A percentile compares a stretch with the other conserved stretches of the same genome.
phyloP scores from a whole-genome alignment of 2,113 vertebrate species.

The Ictalurus punctatus region DNA sequence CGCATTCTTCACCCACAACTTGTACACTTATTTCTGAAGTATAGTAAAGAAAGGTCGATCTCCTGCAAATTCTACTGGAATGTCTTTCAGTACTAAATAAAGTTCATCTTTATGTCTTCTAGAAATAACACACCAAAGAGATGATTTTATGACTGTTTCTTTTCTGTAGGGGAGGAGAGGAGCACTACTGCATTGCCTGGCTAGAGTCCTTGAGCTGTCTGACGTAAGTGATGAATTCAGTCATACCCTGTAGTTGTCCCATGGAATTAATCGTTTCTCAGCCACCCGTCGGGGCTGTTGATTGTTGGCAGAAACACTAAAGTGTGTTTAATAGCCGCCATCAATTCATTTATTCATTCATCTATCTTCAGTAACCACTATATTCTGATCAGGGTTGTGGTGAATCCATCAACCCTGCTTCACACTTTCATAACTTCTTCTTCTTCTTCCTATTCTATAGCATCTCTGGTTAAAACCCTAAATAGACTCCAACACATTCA shows the following conservation, averaged over 20 bases:
- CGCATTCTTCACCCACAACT: neutral
- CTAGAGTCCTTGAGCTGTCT: slow-evolving; percentile 88
- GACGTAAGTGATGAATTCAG: slow-evolving; percentile 77
- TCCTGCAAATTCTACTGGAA: neutral
- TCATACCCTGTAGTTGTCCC: neutral
- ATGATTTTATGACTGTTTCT: neutral
- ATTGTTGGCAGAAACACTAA: neutral
- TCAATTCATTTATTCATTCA: neutral
- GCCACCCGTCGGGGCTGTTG: neutral
- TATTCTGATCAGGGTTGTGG: neutral
- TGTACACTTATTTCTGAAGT: neutral
- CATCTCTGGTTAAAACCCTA: neutral
- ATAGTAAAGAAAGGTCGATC: neutral
- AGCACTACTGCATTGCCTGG: slow-evolving; percentile 87
- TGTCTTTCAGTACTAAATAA: neutral
- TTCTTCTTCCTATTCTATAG: neutral
- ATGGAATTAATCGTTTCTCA: neutral
- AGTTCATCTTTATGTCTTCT: neutral
- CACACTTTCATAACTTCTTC: neutral
- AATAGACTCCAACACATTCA: neutral
- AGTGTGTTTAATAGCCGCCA: neutral
- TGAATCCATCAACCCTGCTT: neutral
- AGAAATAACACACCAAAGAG: neutral
- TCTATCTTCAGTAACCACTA: neutral
- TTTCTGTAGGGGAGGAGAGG: slow-evolving; percentile 79